Evolutionary conservation across 2,113 vertebrate genomes (phyloP).

Genomic region (Thermophis baileyi): DNA sequence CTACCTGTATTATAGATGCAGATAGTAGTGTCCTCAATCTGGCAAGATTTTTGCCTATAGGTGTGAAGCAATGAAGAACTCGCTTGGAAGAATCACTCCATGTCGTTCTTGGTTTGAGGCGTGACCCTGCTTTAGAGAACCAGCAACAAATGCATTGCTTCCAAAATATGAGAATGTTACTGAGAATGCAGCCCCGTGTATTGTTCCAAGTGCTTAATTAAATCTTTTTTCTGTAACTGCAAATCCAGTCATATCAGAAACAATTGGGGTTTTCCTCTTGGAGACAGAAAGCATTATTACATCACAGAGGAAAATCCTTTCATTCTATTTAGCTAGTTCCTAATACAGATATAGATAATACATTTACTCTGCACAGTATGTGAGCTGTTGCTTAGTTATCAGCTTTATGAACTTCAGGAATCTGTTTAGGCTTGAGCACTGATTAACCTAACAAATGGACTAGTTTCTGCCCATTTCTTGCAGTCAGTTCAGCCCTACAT

Average conservation of each 20-base stretch:
- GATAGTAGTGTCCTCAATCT: neutral
- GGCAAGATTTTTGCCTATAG: neutral
- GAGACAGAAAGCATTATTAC: neutral
- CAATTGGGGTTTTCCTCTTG: constrained; percentile 17
- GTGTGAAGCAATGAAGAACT: neutral
- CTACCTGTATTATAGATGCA: neutral
- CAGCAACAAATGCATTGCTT: neutral
- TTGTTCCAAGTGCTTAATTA: constrained; percentile 31
- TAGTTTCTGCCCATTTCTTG: neutral
- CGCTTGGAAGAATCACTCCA: neutral
- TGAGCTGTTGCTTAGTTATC: neutral
- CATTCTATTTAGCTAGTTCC: constrained; percentile 1
- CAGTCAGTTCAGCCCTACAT: neutral
- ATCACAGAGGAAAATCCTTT: constrained; percentile 6
- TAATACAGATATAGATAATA: constrained; percentile 9
- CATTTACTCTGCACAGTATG: neutral
- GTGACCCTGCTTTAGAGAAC: neutral
- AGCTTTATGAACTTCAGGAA: neutral
- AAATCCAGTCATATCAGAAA: constrained; percentile 4
- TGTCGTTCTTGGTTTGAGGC: neutral
- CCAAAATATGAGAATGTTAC: neutral
- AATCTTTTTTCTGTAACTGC: constrained; percentile 9
- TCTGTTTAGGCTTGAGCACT: constrained; percentile 2
- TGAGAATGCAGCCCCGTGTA: neutral
- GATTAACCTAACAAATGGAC: neutral